phyloP scores from a whole-genome alignment of 2,113 vertebrate species.

The Chloropsis cyanopogon region DNA sequence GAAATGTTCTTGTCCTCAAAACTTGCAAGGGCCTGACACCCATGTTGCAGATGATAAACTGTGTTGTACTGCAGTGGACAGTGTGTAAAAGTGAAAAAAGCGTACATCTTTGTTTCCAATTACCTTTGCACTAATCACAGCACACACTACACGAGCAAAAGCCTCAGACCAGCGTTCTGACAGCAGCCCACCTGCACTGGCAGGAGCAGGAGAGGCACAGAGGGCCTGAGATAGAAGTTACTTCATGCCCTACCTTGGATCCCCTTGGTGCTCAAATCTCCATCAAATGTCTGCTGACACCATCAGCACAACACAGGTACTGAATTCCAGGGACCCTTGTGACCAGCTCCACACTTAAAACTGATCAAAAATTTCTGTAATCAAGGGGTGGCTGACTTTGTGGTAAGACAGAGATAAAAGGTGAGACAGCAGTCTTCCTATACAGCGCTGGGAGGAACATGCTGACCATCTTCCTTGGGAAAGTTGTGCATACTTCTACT shows the following conservation, averaged over 20 bases:
- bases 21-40: background rate
- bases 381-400: background rate
- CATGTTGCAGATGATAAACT: background rate
- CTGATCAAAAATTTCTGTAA: background rate
- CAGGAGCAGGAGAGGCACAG: background rate
- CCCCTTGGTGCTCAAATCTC: background rate
- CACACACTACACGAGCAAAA: background rate
- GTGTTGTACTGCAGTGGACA: background rate
- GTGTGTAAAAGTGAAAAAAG: too few species aligned
- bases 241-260: background rate
- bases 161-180: background rate
- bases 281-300: constrained; percentile 21
- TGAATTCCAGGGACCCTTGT: background rate
- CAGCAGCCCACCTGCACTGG: background rate
- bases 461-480: background rate
- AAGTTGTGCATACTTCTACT: background rate
- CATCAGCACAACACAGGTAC: background rate
- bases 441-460: background rate
- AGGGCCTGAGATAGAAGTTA: background rate
- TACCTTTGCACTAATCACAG: constrained; percentile 1
- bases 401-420: background rate
- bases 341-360: background rate
- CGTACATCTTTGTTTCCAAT: background rate
- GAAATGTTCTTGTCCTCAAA: background rate
- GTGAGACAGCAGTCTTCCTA: background rate